Conservation (phyloP, 2,797 vertebrate genomes). For the Sparus aurata region DNA sequence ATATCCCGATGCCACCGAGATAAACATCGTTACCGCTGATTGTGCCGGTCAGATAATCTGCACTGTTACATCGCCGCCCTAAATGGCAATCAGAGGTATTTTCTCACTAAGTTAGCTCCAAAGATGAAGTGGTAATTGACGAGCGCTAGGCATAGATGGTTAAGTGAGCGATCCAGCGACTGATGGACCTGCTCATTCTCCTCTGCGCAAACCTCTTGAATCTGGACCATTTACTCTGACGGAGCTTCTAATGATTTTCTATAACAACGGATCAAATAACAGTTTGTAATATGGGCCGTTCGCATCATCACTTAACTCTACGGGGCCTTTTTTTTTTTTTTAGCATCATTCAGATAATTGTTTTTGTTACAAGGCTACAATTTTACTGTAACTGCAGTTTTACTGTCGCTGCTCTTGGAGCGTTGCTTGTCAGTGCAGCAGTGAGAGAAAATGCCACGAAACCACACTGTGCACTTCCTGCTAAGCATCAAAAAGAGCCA, state of each 20-base stretch:
- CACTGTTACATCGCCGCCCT: slow-evolving; percentile 32
- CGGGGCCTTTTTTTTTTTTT: neutral
- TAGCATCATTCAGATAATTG: neutral
- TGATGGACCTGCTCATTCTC: slow-evolving; percentile 30
- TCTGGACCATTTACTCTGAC: slow-evolving; percentile 6
- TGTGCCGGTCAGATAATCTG: slow-evolving; percentile 39
- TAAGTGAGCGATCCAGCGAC: slow-evolving; percentile 4
- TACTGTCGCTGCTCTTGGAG: neutral
- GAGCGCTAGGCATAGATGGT: slow-evolving; percentile 25
- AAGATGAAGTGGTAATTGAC: slow-evolving; percentile 49
- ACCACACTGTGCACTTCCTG: too few species aligned
- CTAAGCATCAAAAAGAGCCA: too few species aligned
- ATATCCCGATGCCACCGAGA: slow-evolving; percentile 3
- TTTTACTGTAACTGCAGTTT: neutral
- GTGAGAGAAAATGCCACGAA: too few species aligned
- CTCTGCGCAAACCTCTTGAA: slow-evolving; percentile 15
- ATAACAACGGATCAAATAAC: slow-evolving; percentile 13
- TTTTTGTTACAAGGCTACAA: neutral
- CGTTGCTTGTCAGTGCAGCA: too few species aligned
- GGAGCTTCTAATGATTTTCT: slow-evolving; percentile 3
- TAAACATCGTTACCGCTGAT: slow-evolving; percentile 39
- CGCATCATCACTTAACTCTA: neutral
- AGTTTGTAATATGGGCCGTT: neutral
- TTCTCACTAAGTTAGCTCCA: slow-evolving; percentile 59
- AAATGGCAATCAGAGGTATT: slow-evolving; percentile 44